phyloP scores from a whole-genome alignment of 2,113 vertebrate species.

The Irena cyanogastra region DNA sequence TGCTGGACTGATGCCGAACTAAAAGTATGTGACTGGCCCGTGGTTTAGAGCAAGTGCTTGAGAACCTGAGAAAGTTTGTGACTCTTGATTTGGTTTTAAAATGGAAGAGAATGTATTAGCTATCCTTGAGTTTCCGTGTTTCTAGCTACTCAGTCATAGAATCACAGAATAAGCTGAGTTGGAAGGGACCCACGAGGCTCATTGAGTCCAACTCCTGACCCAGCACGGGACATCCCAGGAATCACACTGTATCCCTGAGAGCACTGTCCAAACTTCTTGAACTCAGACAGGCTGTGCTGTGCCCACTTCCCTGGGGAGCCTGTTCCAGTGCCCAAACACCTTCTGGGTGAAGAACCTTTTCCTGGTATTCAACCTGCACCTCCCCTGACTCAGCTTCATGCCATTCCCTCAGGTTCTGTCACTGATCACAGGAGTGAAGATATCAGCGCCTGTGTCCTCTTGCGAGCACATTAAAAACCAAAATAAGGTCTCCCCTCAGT shows the following conservation, averaged over 20 bases:
- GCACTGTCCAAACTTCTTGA: background rate
- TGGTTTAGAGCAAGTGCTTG: background rate
- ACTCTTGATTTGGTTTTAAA: background rate
- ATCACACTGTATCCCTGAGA: background rate
- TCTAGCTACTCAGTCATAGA: background rate
- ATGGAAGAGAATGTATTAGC: background rate
- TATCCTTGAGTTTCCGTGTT: background rate
- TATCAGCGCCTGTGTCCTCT: background rate
- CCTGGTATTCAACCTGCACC: background rate
- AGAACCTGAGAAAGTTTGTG: background rate
- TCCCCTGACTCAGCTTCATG: background rate
- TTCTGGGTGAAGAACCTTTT: background rate
- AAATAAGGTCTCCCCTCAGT: background rate
- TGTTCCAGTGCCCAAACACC: background rate
- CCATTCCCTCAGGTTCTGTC: background rate
- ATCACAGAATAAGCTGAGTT: background rate
- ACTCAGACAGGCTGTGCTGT: background rate
- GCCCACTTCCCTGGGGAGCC: background rate
- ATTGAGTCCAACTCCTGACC: rapidly evolving
- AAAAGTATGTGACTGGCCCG: rapidly evolving
- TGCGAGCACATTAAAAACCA: background rate
- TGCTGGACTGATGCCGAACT: background rate
- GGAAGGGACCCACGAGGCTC: background rate
- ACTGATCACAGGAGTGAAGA: background rate
- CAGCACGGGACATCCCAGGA: background rate